Conservation (phyloP, 2,888 invertebrate genomes). For the Lasioglossum malachurum region DNA sequence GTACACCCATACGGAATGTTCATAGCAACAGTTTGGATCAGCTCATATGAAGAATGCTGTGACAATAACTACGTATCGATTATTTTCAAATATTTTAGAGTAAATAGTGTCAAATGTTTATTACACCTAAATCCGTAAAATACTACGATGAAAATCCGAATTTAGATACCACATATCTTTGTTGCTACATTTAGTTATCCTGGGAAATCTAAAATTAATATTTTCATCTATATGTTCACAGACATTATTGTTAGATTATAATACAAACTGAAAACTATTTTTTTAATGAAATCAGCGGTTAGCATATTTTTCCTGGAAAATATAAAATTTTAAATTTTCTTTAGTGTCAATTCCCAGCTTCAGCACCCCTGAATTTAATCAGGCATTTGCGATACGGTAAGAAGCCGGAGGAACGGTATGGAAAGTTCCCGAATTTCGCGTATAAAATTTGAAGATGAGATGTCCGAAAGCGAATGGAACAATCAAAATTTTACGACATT, state of each 20-base stretch:
- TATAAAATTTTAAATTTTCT: neutral
- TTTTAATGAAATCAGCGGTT: neutral
- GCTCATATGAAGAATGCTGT: neutral
- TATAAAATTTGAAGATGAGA: neutral
- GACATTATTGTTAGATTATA: neutral
- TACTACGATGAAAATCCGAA: neutral
- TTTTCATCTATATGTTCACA: neutral
- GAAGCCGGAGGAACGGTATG: neutral
- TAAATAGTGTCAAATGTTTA: neutral
- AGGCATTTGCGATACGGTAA: neutral
- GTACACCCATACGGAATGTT: neutral
- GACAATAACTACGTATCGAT: neutral
- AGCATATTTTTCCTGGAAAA: neutral
- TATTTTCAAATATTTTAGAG: neutral
- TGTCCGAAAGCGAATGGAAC: conserved; percentile 35
- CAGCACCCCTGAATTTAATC: neutral
- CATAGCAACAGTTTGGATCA: neutral
- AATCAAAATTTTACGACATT: conserved; percentile 52
- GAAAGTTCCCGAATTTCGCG: neutral
- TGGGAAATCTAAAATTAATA: too few relatives aligned
- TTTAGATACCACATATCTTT: neutral
- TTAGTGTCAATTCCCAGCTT: neutral
- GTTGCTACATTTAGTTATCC: neutral
- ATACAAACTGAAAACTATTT: neutral
- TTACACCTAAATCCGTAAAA: neutral